Percentiles rank a stretch among this genome's conserved stretches.
phyloP scores from a whole-genome alignment of 2,113 vertebrate genomes.

The Baryphthengus martii region DNA sequence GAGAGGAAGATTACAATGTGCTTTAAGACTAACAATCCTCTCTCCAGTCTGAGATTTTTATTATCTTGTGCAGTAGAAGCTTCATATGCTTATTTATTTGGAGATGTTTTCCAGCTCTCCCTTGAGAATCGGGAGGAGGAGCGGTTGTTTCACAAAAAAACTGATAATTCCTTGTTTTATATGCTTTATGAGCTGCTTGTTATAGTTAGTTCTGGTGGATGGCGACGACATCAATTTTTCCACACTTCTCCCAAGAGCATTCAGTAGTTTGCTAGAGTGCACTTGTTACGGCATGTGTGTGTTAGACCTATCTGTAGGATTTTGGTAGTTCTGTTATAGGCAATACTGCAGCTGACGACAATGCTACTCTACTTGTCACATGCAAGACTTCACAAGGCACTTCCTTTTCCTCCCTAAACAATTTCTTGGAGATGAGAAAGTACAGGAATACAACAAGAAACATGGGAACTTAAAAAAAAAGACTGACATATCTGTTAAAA shows the following conservation, averaged over 20 bases:
- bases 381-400: not conserved
- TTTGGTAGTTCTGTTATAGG: not conserved
- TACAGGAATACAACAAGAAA: not conserved
- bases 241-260: not conserved
- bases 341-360: not conserved
- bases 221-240: not conserved
- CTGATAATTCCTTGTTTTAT: not conserved
- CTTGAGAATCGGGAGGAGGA: not conserved
- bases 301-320: not conserved
- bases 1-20: not conserved
- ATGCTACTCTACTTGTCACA: not conserved
- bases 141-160: not conserved
- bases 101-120: not conserved
- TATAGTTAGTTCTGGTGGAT: not conserved
- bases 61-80: not conserved
- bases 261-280: not conserved
- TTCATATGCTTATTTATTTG: not conserved
- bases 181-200: not conserved
- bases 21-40: not conserved
- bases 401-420: not conserved
- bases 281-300: rapidly evolving
- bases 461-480: not conserved
- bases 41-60: not conserved
- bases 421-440: not conserved
- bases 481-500: not conserved